Base-by-base conservation (phyloP, 2,888 invertebrate genomes). In the Drosophila birchii region DNA sequence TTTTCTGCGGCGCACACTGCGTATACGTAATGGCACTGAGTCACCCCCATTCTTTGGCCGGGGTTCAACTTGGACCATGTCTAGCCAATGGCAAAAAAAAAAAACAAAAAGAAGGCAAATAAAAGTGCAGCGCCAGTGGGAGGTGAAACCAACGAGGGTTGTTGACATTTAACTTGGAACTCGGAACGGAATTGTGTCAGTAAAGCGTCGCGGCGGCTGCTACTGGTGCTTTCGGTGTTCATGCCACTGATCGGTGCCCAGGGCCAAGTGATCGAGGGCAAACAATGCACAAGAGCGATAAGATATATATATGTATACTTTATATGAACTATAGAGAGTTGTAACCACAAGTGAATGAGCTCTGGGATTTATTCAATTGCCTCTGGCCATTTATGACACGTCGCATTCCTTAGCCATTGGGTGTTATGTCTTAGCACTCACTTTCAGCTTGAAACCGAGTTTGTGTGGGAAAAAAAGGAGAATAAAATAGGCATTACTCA, bases 181-280 rank as follows among this genome's bases (percentile, higher is more conserved):
- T 26, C 26, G 26, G 26, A n/a, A n/a, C 64, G 67, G 75, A 79
- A 75, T 67, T 76, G 80, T 78, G 82, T 78, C 80, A 81, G 72
- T 75, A 56, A 72, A 73, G 43, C 73, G 54, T 49, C 49, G 49
- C 49, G 20, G 49, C 8, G 34, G 20, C 34, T 16, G 38, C 67
- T 56, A 67, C 67, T 39, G 64, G 20, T 20, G 45, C 47, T 68
- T 56, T 36, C 20, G 56, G 45, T 20, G 39, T 39, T 34, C 69
- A 20, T 45, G 44, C 64, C 53, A 56, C 49, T 57, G 59, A 41
- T 61, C 54, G 55, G 44, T 49, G 58, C 54, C 55, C 76, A 79
- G 60, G 69, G 64, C 68, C 76, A 61, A 76, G 62, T 66, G 70
- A 71, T 75, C 80, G 68, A 62, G 55, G 58, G 59, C 20, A 67